Evolutionary conservation across 2,797 vertebrate genomes (phyloP), one percentile per base, ranked within the genome.

Genomic region (Oreochromis grahami): DNA sequence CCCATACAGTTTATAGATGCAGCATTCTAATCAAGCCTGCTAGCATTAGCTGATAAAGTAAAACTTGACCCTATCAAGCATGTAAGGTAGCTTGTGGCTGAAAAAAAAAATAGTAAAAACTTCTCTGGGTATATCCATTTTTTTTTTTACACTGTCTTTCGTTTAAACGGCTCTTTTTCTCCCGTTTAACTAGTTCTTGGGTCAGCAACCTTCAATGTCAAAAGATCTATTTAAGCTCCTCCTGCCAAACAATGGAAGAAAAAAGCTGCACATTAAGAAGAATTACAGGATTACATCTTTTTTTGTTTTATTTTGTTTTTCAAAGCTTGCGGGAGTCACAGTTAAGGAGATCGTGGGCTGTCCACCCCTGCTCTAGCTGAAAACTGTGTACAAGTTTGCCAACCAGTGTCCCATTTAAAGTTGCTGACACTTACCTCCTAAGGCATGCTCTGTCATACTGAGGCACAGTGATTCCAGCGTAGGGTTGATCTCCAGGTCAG

Each of bases 371-470:
- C 34, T 60, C 13, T 65, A 15, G 43, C 63, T 56, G 74, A 55
- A 32, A 53, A 74, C 6, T 79, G 77, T 84, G 83, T 53, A 32
- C 56, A 86, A 43, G 50, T 83, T 81, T 85, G 55, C 38, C 41
- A 83, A 78, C 19, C 55, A 58, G 58, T 65, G 78, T 53, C 65
- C 58, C 80, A 11, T 80, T 88, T 87, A 0, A 14, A n/a, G 70
- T 58, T 84, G 74, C 74, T 63, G 83, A 90, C 84, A 93, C 97
- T 97, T 92, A 99, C 98, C 98, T 90, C 98, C 98, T 96, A 99
- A 97, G 94, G 98, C 98, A 92, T 98, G 98, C 97, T 99, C 98
- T 34, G 98, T 99, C 98, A 98, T 99, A 97, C 98, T 98, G 97
- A 99, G 97, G 96, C 98, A 99, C 96, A 99, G 97, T 88, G 98